phyloP scores from a whole-genome alignment of 2,888 invertebrate species.

The Alsophila aescularia region DNA sequence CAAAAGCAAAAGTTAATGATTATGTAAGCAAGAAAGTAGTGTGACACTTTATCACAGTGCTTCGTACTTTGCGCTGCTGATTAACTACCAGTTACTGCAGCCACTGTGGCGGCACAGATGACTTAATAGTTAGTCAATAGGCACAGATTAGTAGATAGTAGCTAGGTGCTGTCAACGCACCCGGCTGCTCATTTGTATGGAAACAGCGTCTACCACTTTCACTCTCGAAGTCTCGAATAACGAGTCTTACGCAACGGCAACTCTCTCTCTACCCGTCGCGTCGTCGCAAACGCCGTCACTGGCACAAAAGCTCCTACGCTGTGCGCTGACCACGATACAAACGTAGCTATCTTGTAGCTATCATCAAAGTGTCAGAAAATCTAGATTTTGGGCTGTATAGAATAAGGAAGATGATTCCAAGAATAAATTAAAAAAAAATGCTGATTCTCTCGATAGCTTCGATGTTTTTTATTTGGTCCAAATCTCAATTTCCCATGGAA shows the following conservation, averaged over 20 bases:
- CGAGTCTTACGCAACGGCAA: constrained; percentile 77
- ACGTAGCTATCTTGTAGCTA: neutral
- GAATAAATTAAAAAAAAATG: no score
- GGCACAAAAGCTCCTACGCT: constrained; percentile 22
- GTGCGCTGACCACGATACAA: neutral
- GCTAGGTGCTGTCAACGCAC: constrained; percentile 51
- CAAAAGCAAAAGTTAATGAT: constrained; percentile 63
- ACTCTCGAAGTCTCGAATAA: constrained; percentile 71
- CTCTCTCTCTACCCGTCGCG: constrained; percentile 74
- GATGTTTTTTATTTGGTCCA: no score
- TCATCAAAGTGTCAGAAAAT: neutral
- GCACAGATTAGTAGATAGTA: constrained; percentile 19
- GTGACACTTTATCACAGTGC: constrained; percentile 78
- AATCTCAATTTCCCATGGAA: no score
- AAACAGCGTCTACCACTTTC: constrained; percentile 80
- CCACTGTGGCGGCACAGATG: constrained; percentile 2
- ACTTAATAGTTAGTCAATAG: constrained; percentile 11
- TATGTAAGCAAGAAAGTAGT: constrained; percentile 67
- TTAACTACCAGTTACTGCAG: constrained; percentile 4
- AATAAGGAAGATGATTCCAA: no score
- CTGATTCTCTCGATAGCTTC: no score
- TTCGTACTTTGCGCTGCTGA: constrained; percentile 36
- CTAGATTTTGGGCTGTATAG: neutral
- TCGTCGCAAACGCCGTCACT: constrained; percentile 56
- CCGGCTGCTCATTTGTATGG: constrained; percentile 79